These are phyloP conservation scores for Drosophila bocki DNA, from an alignment of 1,140 invertebrate species.

Conservation along the genomic window DNA sequence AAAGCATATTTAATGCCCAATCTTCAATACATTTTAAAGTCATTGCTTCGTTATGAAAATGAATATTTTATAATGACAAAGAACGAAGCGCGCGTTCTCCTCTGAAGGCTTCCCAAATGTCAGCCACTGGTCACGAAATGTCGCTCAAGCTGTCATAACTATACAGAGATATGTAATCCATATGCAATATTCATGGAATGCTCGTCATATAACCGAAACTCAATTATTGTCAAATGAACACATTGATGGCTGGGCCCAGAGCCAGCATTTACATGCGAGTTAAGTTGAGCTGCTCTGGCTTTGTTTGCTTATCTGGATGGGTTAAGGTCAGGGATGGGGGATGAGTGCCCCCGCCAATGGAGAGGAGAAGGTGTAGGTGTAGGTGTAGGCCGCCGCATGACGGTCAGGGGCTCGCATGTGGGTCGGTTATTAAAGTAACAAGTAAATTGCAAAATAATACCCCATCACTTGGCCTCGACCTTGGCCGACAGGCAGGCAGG, in stretches of 20 bases:
- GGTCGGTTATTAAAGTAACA: constrained; percentile 56
- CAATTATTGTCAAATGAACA: constrained; percentile 58
- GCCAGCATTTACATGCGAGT: constrained; percentile 47
- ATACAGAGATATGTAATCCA: constrained; percentile 27
- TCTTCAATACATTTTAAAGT: constrained; percentile 5
- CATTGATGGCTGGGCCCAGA: constrained; percentile 31
- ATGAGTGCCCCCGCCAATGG: constrained; percentile 9
- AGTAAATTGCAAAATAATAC: constrained; percentile 64
- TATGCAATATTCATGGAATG: constrained; percentile 37
- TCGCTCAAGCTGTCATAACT: constrained; percentile 33
- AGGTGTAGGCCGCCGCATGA: constrained; percentile 8
- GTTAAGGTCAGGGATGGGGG: constrained; percentile 37
- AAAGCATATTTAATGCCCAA: not conserved
- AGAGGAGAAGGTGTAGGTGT: not conserved
- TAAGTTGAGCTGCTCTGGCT: constrained; percentile 10
- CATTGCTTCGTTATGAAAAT: constrained; percentile 7
- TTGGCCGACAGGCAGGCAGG: constrained; percentile 8
- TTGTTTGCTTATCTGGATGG: constrained; percentile 27
- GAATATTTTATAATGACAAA: constrained; percentile 24
- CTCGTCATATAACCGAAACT: constrained; percentile 39
- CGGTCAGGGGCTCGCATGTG: constrained; percentile 44
- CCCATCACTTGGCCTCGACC: constrained; percentile 40
- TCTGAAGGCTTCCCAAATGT: constrained; percentile 12
- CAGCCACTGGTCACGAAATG: constrained; percentile 40
- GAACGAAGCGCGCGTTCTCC: not conserved